These are phyloP conservation scores for Anolis apletophallus DNA, from an alignment of 2,797 vertebrate species.

Conservation along the genomic window DNA sequence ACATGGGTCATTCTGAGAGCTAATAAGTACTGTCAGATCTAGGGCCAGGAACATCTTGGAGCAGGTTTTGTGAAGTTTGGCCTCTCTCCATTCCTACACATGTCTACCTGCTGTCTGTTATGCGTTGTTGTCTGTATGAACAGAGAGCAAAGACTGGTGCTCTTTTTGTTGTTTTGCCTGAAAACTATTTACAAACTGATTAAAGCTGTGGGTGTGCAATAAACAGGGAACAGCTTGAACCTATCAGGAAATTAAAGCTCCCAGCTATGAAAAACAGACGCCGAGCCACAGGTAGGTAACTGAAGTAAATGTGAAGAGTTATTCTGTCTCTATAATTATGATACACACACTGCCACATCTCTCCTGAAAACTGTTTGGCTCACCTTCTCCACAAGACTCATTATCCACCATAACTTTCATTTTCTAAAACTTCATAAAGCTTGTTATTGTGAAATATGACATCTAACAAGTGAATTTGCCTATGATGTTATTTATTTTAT, in stretches of 20 bases:
- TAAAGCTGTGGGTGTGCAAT: neutral
- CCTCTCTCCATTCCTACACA: neutral
- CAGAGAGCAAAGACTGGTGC: neutral
- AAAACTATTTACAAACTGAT: slow-evolving; percentile 6
- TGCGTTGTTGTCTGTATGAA: neutral
- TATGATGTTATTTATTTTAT: neutral
- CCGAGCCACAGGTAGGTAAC: neutral
- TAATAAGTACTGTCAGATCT: neutral
- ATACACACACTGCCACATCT: neutral
- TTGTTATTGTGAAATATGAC: neutral
- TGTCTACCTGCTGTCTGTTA: neutral
- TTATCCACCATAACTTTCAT: neutral
- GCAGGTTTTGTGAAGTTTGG: neutral
- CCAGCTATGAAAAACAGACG: neutral
- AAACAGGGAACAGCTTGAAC: slow-evolving; percentile 7
- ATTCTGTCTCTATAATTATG: neutral
- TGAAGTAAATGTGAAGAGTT: neutral
- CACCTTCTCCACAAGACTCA: neutral
- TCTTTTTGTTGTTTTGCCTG: too few relatives aligned
- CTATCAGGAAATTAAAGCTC: neutral
- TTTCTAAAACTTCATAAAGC: neutral
- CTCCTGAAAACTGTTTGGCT: neutral
- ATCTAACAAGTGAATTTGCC: neutral
- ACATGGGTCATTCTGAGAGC: neutral
- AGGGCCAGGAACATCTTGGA: neutral